Conservation (phyloP, 2,888 invertebrate genomes). For the Yponomeuta evonymella region DNA sequence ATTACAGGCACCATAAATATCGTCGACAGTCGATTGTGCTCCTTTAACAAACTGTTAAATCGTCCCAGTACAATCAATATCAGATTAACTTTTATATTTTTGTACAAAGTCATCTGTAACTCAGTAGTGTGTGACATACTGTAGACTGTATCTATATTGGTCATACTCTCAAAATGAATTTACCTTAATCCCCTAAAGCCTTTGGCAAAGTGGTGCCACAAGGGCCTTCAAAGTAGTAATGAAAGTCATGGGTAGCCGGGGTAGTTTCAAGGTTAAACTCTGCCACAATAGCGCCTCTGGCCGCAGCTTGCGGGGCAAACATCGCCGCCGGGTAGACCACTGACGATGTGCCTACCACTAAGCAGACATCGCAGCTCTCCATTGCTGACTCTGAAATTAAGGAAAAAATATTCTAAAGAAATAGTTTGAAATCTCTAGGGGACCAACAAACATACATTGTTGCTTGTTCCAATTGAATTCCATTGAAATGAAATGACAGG, state of each 20-base stretch:
- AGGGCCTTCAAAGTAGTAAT: conserved; percentile 65
- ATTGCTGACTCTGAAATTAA: conserved; percentile 73
- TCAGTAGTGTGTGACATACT: too few species aligned
- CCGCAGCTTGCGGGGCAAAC: conserved; percentile 87
- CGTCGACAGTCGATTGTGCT: too few species aligned
- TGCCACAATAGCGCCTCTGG: conserved; percentile 75
- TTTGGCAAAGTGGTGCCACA: conserved; percentile 59
- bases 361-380: conserved; percentile 83
- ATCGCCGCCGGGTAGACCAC: conserved; percentile 92
- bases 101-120: too few species aligned
- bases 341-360: conserved; percentile 91
- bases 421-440: background rate
- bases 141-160: too few species aligned
- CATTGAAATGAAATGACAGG: too few species aligned
- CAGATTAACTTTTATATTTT: too few species aligned
- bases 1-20: too few species aligned
- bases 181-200: conserved; percentile 43
- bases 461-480: too few species aligned
- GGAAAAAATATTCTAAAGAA: background rate
- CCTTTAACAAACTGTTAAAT: too few species aligned
- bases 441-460: too few species aligned
- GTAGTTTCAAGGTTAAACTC: conserved; percentile 74
- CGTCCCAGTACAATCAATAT: too few species aligned
- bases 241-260: conserved; percentile 55
- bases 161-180: too few species aligned